Evolutionary conservation across 1,140 invertebrate species (phyloP).

Genomic region (Drosophila melanica): DNA sequence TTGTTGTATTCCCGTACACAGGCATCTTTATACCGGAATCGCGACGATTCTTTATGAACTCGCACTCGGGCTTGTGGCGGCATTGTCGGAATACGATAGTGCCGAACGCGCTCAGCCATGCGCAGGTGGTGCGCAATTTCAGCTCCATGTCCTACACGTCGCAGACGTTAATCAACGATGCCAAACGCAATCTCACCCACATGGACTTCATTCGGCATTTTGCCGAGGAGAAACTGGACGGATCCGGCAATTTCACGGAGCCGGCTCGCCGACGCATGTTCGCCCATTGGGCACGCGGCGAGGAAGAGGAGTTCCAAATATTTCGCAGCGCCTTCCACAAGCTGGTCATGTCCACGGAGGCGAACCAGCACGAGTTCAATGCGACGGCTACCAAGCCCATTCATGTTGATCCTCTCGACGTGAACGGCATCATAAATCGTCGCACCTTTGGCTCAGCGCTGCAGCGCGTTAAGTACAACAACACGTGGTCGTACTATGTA

Average conservation of each 20-base stretch:
- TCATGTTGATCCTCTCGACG: conserved; percentile 67
- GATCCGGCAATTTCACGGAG: conserved; percentile 72
- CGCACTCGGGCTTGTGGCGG: conserved; percentile 89
- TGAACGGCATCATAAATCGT: conserved; percentile 43
- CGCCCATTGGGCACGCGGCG: conserved; percentile 77
- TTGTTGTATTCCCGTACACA: conserved; percentile 63
- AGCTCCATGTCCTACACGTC: conserved; percentile 75
- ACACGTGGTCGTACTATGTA: conserved; percentile 75
- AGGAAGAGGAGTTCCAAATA: conserved; percentile 66
- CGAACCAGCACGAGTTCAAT: conserved; percentile 59
- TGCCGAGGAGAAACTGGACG: conserved; percentile 48
- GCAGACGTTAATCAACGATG: conserved; percentile 58
- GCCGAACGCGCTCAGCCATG: conserved; percentile 68
- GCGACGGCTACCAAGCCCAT: conserved; percentile 59
- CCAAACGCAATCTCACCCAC: conserved; percentile 64
- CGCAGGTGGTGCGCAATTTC: conserved; percentile 74
- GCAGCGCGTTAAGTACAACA: conserved; percentile 69
- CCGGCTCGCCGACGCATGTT: conserved; percentile 82
- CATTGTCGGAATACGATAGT: conserved; percentile 85
- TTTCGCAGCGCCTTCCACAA: conserved; percentile 68
- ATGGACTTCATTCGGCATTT: conserved; percentile 70
- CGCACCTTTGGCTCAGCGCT: conserved; percentile 68
- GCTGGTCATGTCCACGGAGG: conserved; percentile 64
- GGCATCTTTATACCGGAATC: conserved; percentile 86
- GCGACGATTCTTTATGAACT: conserved; percentile 85